Evolutionary conservation across 1,140 invertebrate genomes (phyloP).

Genomic region (Rhysida immarginata): DNA sequence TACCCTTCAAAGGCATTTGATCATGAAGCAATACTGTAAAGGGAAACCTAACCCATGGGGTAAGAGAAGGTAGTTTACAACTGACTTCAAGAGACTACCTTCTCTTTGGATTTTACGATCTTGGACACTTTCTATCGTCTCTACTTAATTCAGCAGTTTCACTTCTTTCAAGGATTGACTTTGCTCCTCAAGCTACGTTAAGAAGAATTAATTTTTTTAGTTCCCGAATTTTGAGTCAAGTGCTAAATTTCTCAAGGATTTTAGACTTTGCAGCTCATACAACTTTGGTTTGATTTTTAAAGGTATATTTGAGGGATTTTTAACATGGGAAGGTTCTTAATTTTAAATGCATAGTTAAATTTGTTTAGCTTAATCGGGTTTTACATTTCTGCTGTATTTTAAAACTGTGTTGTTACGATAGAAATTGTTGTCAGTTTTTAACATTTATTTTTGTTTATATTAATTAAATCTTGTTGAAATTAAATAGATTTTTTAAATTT

Average conservation of each 20-base stretch:
- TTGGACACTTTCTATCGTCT: no score
- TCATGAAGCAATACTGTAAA: slow-evolving; percentile 19
- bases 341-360: no score
- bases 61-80: background rate
- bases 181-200: background rate
- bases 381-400: no score
- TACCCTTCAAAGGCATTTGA: slow-evolving; percentile 21
- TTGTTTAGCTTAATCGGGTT: no score
- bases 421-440: slow-evolving; percentile 18
- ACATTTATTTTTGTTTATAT: no score
- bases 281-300: no score
- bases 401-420: slow-evolving; percentile 19
- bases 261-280: no score
- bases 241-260: no score
- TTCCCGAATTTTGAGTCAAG: background rate
- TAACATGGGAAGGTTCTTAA: no score
- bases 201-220: background rate
- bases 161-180: no score
- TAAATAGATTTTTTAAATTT: slow-evolving; percentile 17
- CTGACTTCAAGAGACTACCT: background rate
- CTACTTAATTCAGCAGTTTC: no score
- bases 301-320: no score
- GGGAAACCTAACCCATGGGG: slow-evolving; percentile 18
- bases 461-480: slow-evolving; percentile 19
- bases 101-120: background rate